Base-by-base conservation (phyloP, 2,113 vertebrate species). In the Elachura formosa region DNA sequence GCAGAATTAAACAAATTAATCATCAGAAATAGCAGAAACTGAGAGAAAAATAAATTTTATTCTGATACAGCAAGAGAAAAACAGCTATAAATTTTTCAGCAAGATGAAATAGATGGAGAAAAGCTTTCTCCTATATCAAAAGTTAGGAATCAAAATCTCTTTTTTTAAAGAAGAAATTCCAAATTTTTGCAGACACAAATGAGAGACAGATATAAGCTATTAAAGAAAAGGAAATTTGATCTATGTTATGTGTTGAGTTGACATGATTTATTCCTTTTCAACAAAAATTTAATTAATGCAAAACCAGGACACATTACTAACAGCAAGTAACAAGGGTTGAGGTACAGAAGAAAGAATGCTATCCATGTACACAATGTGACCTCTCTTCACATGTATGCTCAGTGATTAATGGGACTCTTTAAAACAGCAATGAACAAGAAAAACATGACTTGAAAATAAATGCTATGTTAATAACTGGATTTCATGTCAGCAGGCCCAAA, bases 281-380 rank as follows among this genome's bases (percentile, higher is more conserved):
- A 8, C 6, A 63, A 41, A 52, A 28, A 34, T 36, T 52, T 28
- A 63, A 18, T 17, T 51, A 52, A 52, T 17, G 31, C 24, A 41
- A 63, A 63, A 41, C 19, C 75, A 77, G 31, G 14, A 52, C 5
- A 41, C 29, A 51, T 13, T n/a, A 45, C 8, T 49, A 40, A 83
- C 78, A 36, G 29, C 16, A 56, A 73, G 46, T 8, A 69, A 31
- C 9, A 74, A 49, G 34, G 7, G 29, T 26, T 71, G 61, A 78
- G 18, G 21, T 25, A 49, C 13, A 54, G 28, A 73, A 81, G 15
- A 59, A 43, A 49, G 28, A 61, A 66, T 48, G 9, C 3, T 68
- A 6, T 14, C 33, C 22, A 6, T 0, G 0, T n/a, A 14, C 18
- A 49, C 6, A 59, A 6, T 56, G 24, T 38, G 43, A 3, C 6